Evolutionary conservation across 2,888 invertebrate species (phyloP).

Genomic region (Sthenelais limicola): DNA sequence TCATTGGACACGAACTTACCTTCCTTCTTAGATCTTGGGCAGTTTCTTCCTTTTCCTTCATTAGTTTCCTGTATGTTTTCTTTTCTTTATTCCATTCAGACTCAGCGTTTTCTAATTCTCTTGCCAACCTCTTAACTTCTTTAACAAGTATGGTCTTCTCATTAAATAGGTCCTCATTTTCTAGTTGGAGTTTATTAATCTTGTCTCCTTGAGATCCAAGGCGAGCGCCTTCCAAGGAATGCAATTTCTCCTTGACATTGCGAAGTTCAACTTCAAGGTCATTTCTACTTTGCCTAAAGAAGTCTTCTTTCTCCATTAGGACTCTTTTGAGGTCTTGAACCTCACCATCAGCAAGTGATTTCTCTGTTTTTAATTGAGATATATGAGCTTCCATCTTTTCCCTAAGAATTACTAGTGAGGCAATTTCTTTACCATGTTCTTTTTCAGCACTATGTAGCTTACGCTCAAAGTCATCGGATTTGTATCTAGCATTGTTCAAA

Average conservation of each 20-base stretch:
- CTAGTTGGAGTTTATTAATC: constrained; percentile 58
- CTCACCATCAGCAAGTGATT: constrained; percentile 33
- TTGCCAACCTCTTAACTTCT: constrained; percentile 57
- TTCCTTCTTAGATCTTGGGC: too few relatives aligned
- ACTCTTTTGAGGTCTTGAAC: constrained; percentile 35
- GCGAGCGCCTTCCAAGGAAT: constrained; percentile 19
- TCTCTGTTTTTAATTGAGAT: constrained; percentile 33
- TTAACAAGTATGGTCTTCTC: constrained; percentile 63
- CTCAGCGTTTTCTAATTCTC: constrained; percentile 57
- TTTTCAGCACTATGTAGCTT: constrained; percentile 8
- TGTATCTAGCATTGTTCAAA: not conserved
- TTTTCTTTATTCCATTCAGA: constrained; percentile 55
- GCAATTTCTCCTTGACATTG: constrained; percentile 33
- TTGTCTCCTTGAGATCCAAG: constrained; percentile 45
- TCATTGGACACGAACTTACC: too few relatives aligned
- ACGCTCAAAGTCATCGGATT: constrained; percentile 25
- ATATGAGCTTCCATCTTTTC: constrained; percentile 39
- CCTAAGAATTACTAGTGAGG: constrained; percentile 31
- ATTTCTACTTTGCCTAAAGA: constrained; percentile 4
- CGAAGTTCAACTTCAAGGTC: constrained; percentile 19
- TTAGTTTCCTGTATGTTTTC: not conserved
- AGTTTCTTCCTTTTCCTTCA: not conserved
- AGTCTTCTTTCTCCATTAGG: constrained; percentile 30
- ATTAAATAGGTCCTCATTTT: constrained; percentile 63
- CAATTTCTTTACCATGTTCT: constrained; percentile 32